Evolutionary conservation across 2,797 vertebrate genomes (phyloP).

Genomic region (Mus spretus): DNA sequence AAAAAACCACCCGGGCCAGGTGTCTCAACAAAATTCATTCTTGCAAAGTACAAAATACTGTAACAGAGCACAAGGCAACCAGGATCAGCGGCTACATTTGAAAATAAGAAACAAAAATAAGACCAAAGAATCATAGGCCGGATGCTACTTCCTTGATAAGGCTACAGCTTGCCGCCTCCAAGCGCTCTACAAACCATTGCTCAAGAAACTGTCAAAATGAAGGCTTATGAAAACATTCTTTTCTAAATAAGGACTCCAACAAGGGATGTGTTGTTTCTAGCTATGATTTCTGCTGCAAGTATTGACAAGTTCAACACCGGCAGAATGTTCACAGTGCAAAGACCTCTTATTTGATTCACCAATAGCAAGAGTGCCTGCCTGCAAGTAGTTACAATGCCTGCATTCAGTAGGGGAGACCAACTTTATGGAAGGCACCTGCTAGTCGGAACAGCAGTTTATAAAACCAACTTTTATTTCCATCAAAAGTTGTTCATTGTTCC

Average conservation of each 20-base stretch:
- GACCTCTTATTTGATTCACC: slow-evolving; percentile 43
- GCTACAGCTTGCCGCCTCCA: slow-evolving; percentile 63
- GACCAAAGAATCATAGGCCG: slow-evolving; percentile 64
- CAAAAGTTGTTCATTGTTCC: not conserved
- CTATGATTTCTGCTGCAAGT: slow-evolving; percentile 67
- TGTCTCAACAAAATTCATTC: slow-evolving; percentile 26
- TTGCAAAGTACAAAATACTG: slow-evolving; percentile 58
- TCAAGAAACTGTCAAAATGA: slow-evolving; percentile 78
- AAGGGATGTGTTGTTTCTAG: slow-evolving; percentile 61
- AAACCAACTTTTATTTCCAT: slow-evolving; percentile 59
- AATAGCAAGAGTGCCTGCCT: slow-evolving; percentile 38
- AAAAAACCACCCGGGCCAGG: not conserved
- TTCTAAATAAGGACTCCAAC: slow-evolving; percentile 73
- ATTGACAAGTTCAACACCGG: slow-evolving; percentile 48
- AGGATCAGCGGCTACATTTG: slow-evolving; percentile 56
- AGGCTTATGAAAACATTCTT: slow-evolving; percentile 72
- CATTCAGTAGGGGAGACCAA: slow-evolving; percentile 42
- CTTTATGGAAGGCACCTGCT: slow-evolving; percentile 11
- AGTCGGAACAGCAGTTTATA: not conserved
- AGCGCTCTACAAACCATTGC: slow-evolving; percentile 63
- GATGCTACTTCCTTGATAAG: slow-evolving; percentile 76
- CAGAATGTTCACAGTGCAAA: slow-evolving; percentile 57
- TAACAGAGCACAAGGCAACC: slow-evolving; percentile 26
- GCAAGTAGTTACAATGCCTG: not conserved
- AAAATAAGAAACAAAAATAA: slow-evolving; percentile 70